Percentiles rank a stretch among this genome's conserved stretches.
These are phyloP conservation scores for Meteorus cinctellus DNA, from an alignment of 2,888 invertebrate species.

Conservation along the genomic window DNA sequence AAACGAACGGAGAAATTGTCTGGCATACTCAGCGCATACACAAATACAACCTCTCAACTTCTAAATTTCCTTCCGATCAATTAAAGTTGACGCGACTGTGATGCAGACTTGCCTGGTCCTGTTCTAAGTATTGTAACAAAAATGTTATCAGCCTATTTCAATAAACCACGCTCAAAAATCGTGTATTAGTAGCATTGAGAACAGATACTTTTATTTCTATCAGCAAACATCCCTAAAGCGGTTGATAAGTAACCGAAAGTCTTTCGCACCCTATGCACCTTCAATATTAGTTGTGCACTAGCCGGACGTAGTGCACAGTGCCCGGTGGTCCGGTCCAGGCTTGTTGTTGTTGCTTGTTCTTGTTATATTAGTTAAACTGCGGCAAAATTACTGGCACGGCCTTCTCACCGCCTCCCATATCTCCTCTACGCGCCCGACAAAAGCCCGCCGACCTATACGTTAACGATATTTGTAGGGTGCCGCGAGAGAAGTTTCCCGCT, in stretches of 20 bases:
- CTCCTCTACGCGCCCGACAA: constrained; percentile 38
- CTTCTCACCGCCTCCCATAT: constrained; percentile 49
- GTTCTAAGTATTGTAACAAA: no score
- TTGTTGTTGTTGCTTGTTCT: constrained; percentile 64
- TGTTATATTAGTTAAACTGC: constrained; percentile 65
- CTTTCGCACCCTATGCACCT: constrained; percentile 44
- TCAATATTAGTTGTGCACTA: constrained; percentile 59
- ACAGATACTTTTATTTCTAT: no score
- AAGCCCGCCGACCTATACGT: constrained; percentile 55
- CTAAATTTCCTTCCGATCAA: no score
- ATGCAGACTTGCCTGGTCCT: no score
- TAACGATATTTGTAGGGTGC: constrained; percentile 70
- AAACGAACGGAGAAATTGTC: no score
- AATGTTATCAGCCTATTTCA: no score
- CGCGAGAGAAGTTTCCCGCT: constrained; percentile 60
- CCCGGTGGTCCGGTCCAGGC: constrained; percentile 48
- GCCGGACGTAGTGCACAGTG: constrained; percentile 47
- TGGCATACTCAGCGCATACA: no score
- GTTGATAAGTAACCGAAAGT: constrained; percentile 37
- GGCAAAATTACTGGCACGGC: constrained; percentile 66
- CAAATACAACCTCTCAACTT: no score
- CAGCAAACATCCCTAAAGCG: not conserved
- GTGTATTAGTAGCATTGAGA: no score
- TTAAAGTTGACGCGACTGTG: no score
- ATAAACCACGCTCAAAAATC: no score